Evolutionary conservation across 2,888 invertebrate species (phyloP).

Genomic region (Dryocosmus kuriphilus): DNA sequence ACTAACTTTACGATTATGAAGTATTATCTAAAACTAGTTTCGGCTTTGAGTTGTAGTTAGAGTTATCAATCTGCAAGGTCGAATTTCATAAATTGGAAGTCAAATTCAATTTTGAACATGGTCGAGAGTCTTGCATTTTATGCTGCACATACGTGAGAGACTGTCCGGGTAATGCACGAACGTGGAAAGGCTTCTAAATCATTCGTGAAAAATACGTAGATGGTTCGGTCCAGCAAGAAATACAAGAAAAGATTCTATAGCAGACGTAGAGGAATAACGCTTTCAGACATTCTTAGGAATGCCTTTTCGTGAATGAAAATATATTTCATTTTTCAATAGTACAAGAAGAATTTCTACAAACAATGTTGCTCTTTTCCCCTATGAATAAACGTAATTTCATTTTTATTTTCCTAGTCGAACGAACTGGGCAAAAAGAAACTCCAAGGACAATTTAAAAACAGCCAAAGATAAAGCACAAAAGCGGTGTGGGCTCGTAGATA

Average conservation of each 20-base stretch:
- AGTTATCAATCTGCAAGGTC: slow-evolving; percentile 5
- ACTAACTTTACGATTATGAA: neutral
- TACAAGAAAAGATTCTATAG: slow-evolving; percentile 2
- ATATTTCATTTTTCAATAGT: neutral
- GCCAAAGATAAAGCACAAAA: slow-evolving; percentile 18
- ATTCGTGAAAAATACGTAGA: slow-evolving; percentile 53
- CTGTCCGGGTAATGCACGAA: slow-evolving; percentile 23
- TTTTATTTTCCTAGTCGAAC: neutral
- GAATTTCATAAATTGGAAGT: slow-evolving; percentile 33
- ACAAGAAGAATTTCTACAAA: neutral
- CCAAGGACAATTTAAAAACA: slow-evolving; percentile 21
- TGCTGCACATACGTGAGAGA: slow-evolving; percentile 15
- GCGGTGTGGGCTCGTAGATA: slow-evolving; percentile 21
- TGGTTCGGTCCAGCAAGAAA: slow-evolving; percentile 3
- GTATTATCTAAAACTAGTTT: neutral
- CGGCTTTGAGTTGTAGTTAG: slow-evolving; percentile 25
- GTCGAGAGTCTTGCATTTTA: slow-evolving; percentile 24
- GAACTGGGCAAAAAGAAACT: neutral
- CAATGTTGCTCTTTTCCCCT: neutral
- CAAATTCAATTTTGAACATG: slow-evolving; percentile 18
- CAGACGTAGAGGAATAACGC: neutral
- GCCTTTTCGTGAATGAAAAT: neutral
- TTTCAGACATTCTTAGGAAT: neutral
- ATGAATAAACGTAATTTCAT: neutral
- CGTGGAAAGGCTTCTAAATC: slow-evolving; percentile 54